phyloP scores from a whole-genome alignment of 2,113 vertebrate species.

The Isurus oxyrinchus region DNA sequence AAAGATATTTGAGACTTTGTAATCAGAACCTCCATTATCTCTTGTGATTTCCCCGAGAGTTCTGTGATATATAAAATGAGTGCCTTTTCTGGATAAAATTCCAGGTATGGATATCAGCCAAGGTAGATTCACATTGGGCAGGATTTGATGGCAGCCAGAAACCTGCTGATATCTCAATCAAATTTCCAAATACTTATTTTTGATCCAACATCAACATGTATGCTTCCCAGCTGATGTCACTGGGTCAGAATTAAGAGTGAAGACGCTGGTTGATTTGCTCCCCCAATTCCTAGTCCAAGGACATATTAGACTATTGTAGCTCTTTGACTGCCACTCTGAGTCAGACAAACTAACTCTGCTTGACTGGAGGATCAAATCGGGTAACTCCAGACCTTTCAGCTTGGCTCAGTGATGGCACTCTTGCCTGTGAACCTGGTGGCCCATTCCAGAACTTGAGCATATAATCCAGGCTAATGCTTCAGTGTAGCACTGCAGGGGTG shows the following conservation, averaged over 20 bases:
- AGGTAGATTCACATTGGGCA: background rate
- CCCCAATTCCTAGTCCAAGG: background rate
- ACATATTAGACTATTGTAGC: background rate
- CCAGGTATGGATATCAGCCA: background rate
- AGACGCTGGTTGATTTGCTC: background rate
- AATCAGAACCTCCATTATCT: background rate
- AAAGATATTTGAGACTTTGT: background rate
- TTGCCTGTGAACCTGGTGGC: background rate
- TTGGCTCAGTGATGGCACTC: background rate
- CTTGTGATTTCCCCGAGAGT: background rate
- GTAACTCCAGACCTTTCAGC: background rate
- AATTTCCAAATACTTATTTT: background rate
- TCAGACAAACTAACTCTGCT: background rate
- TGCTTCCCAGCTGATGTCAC: background rate
- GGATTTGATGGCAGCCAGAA: background rate
- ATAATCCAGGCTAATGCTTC: background rate
- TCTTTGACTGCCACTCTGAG: background rate
- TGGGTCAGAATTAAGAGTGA: background rate
- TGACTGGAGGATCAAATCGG: background rate
- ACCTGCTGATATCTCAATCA: background rate
- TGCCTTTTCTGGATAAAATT: background rate
- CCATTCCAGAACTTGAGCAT: background rate
- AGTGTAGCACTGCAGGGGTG: background rate
- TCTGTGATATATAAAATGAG: background rate
- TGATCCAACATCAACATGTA: background rate